Percentiles rank a stretch among this genome's conserved stretches.
Conservation (phyloP, 1,140 invertebrate species). For the Araneus ventricosus region DNA sequence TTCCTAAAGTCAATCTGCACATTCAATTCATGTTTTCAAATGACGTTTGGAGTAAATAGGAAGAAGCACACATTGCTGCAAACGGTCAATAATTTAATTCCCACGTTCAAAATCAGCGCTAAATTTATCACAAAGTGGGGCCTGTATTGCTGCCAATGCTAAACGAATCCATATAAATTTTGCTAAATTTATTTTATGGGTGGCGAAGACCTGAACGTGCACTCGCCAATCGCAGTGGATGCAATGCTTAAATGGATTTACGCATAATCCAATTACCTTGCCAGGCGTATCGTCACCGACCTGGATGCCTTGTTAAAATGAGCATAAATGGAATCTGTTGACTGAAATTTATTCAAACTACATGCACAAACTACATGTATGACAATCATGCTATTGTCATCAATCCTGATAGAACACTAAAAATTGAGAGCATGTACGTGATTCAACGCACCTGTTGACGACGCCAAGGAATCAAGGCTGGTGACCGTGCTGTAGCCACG, state of each 20-base stretch:
- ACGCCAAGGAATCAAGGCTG: slow-evolving; percentile 80
- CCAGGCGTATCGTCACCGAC: slow-evolving; percentile 14
- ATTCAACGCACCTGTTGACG: slow-evolving; percentile 78
- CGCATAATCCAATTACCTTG: background rate
- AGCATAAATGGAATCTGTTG: slow-evolving; percentile 26
- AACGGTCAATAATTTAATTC: slow-evolving; percentile 77
- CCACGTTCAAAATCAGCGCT: slow-evolving; percentile 81
- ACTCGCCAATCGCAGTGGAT: background rate
- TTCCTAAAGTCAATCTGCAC: slow-evolving; percentile 3
- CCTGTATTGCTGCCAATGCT: slow-evolving; percentile 78
- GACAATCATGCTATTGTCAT: slow-evolving; percentile 8
- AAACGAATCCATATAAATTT: slow-evolving; percentile 79
- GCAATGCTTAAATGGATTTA: background rate
- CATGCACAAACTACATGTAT: slow-evolving; percentile 56
- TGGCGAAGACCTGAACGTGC: slow-evolving; percentile 1
- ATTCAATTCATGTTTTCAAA: slow-evolving; percentile 53
- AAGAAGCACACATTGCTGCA: background rate
- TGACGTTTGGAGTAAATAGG: slow-evolving; percentile 21
- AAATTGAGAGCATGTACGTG: slow-evolving; percentile 79
- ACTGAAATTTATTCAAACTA: background rate
- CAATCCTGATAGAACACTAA: slow-evolving; percentile 78
- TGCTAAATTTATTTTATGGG: slow-evolving; percentile 80
- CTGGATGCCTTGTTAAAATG: slow-evolving; percentile 15
- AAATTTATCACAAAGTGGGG: slow-evolving; percentile 80
- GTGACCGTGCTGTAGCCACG: slow-evolving; percentile 79